These are phyloP conservation scores for Bombus turneri DNA, from an alignment of 1,140 invertebrate species.

Conservation along the genomic window DNA sequence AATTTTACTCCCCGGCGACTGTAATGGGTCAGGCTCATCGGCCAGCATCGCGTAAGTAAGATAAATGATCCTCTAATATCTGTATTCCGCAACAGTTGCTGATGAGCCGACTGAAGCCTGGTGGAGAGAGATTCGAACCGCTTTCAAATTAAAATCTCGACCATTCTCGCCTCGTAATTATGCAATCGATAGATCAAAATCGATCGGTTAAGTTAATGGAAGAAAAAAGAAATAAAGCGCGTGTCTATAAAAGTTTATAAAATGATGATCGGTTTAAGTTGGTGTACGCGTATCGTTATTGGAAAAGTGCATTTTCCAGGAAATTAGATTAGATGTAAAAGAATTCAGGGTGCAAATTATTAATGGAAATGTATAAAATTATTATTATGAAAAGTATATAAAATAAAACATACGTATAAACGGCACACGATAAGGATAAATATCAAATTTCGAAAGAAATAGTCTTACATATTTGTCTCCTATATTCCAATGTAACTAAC, in stretches of 20 bases:
- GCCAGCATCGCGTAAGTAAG: constrained; percentile 62
- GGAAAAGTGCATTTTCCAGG: too few species aligned
- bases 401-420: not conserved
- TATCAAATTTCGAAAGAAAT: not conserved
- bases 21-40: constrained; percentile 66
- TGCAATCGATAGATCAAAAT: not conserved
- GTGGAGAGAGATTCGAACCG: too few species aligned
- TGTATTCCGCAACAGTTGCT: constrained; percentile 44
- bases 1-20: constrained; percentile 62
- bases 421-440: not conserved
- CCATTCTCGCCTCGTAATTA: not conserved
- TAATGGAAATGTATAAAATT: too few species aligned
- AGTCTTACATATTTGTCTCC: too few species aligned
- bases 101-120: constrained; percentile 55
- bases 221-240: too few species aligned
- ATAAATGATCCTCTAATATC: constrained; percentile 69
- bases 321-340: too few species aligned
- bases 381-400: too few species aligned
- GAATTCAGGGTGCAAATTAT: too few species aligned
- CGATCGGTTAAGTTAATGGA: not conserved
- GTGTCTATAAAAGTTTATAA: too few species aligned
- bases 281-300: too few species aligned
- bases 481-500: not conserved
- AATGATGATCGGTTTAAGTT: too few species aligned
- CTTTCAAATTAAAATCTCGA: constrained; percentile 15